These are phyloP conservation scores for Drosophila melanosoma DNA, from an alignment of 2,888 invertebrate genomes.

Conservation along the genomic window DNA sequence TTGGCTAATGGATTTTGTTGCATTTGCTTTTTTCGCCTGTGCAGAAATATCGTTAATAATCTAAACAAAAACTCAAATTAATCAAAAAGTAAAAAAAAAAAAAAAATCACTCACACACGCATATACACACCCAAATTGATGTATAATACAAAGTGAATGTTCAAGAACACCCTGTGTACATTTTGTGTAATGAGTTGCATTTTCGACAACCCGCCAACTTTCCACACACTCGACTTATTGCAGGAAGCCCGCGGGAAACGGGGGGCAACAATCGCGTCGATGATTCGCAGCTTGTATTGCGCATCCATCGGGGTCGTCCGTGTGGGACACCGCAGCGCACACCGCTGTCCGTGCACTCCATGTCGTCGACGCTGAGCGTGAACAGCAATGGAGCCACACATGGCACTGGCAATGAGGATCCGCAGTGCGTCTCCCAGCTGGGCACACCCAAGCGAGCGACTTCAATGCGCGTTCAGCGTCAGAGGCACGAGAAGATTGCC, in stretches of 20 bases:
- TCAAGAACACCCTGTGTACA: slow-evolving; percentile 35
- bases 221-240: slow-evolving; percentile 84
- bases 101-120: background rate
- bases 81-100: background rate
- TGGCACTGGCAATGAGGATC: slow-evolving; percentile 53
- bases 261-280: slow-evolving; percentile 90
- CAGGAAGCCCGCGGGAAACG: slow-evolving; percentile 87
- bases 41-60: background rate
- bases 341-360: slow-evolving; percentile 87
- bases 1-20: background rate
- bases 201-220: slow-evolving; percentile 51
- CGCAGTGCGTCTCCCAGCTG: slow-evolving; percentile 62
- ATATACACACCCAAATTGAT: slow-evolving; percentile 1
- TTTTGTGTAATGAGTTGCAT: slow-evolving; percentile 51
- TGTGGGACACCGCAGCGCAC: slow-evolving; percentile 87
- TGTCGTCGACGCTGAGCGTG: slow-evolving; percentile 88
- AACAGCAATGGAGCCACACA: slow-evolving; percentile 83
- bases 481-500: slow-evolving; percentile 91
- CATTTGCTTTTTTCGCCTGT: background rate
- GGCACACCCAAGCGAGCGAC: slow-evolving; percentile 85
- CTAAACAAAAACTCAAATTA: background rate
- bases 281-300: slow-evolving; percentile 93
- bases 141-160: slow-evolving; percentile 11
- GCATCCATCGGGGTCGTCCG: slow-evolving; percentile 93
- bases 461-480: slow-evolving; percentile 87